Base-by-base conservation (phyloP, 2,113 vertebrate species). In the Myiozetetes cayanensis region DNA sequence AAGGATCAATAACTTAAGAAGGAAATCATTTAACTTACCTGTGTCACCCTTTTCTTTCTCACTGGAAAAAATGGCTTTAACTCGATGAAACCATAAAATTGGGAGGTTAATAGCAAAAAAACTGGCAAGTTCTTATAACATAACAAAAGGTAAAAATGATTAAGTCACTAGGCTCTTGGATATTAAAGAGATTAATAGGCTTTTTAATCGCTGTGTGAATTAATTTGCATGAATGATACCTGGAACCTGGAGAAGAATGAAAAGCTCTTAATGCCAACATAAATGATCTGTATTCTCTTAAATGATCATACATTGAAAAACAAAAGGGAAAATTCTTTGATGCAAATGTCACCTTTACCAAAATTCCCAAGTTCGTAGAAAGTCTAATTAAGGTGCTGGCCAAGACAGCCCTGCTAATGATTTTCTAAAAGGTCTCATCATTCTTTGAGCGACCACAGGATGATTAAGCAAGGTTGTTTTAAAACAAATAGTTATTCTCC, bases 371-470 rank as follows among this genome's bases (percentile, higher is more conserved):
- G 82, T 96, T 95, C 94, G 92, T 30, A 65, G 50, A 74, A 77
- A 88, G 90, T 90, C 92, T 96, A 94, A 95, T 96, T 94, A 97
- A 68, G 72, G 78, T 86, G 68, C 72, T 88, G 94, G 72, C 93
- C 94, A 84, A 92, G 85, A 47, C 56, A 84, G 27, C 61, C 59
- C n/a, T 61, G 56, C 65, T 96, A 96, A 93, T 95, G 92, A 94
- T 96, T 94, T 97, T 94, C 80, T 95, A 88, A 96, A 96, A 96
- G 79, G 93, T 97, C 94, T 96, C 94, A 95, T 95, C 85, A 89
- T 86, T 96, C 90, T 96, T 81, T 78, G 39, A 90, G 52, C 0
- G 7, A 93, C 90, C 79, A 88, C 23, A 50, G 47, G 85, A 92
- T 93, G 90, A 95, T 97, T 96, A 95, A 93, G 70, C 61, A 96